Evolutionary conservation across 2,113 vertebrate genomes (phyloP).

Genomic region (Bubo bubo): DNA sequence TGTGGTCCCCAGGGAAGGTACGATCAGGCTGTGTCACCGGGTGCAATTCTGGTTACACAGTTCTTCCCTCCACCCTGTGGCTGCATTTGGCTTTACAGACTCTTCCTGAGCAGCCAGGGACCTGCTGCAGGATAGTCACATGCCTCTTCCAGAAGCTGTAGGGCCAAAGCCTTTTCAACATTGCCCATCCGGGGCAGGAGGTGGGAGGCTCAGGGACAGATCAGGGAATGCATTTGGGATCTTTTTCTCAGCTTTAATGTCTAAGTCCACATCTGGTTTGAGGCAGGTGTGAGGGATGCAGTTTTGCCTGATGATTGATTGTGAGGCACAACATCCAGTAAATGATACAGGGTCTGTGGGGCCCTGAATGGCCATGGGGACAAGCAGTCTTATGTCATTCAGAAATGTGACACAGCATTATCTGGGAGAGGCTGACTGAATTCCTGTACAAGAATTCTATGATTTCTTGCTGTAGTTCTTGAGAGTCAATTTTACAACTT

Average conservation of each 20-base stretch:
- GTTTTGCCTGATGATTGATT: background rate
- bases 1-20: background rate
- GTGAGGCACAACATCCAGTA: background rate
- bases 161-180: background rate
- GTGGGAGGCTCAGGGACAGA: too few species aligned
- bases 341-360: background rate
- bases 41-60: background rate
- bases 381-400: background rate
- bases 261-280: background rate
- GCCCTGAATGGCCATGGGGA: too few species aligned
- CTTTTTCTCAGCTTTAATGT: background rate
- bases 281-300: background rate
- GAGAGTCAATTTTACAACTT: background rate
- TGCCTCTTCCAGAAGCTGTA: background rate
- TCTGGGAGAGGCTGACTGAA: background rate
- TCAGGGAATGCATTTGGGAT: rapidly evolving
- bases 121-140: background rate
- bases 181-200: background rate
- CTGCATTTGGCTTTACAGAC: background rate
- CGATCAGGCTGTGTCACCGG: background rate
- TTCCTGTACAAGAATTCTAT: background rate
- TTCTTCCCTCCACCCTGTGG: background rate
- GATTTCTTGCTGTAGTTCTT: background rate
- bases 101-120: background rate
- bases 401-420: rapidly evolving